Evolutionary conservation across 2,888 invertebrate genomes (phyloP), one percentile per base, ranked within the genome.

Genomic region (Osmoderma eremita): DNA sequence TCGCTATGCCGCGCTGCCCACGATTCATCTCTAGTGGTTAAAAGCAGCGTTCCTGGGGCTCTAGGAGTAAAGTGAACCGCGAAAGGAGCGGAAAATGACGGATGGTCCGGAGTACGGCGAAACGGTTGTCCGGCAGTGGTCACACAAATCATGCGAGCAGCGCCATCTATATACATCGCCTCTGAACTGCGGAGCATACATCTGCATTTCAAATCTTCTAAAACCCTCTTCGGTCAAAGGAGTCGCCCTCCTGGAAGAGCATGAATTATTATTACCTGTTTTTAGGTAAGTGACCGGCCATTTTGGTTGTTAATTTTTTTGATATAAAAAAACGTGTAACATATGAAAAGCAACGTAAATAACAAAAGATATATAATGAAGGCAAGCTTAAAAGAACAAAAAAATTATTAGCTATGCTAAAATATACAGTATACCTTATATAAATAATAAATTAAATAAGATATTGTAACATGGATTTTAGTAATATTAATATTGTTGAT

Each of bases 131-230:
- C 76, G 74, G 75, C 77, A 76, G 80, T 75, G 80, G 79, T 79
- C 78, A 74, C 77, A 81, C 81, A 80, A 80, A 80, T 80, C 80
- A 80, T 80, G 78, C 38, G 76, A 74, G 74, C 75, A 74, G 74
- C 74, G 73, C 78, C 79, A 81, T 80, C 78, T 79, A 77, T 79
- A 79, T 75, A 78, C 79, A 78, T 80, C 80, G 76, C 75, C 72
- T 71, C 69, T 69, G 74, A 72, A 75, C 72, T 75, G 73, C 75
- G 72, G 76, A 76, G 76, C 78, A 78, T 80, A 78, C 78, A 79
- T 80, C 78, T 80, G 79, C 79, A 80, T 79, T 79, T 79, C 78
- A 80, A 79, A 79, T 78, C 45, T 45, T 53, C 42, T 53, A 36
- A 64, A 63, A 63, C 24, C 63, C 51, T 50, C 22, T 20, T 51